Evolutionary conservation across 2,888 invertebrate species (phyloP).

Genomic region (Microctonus aethiopoides): DNA sequence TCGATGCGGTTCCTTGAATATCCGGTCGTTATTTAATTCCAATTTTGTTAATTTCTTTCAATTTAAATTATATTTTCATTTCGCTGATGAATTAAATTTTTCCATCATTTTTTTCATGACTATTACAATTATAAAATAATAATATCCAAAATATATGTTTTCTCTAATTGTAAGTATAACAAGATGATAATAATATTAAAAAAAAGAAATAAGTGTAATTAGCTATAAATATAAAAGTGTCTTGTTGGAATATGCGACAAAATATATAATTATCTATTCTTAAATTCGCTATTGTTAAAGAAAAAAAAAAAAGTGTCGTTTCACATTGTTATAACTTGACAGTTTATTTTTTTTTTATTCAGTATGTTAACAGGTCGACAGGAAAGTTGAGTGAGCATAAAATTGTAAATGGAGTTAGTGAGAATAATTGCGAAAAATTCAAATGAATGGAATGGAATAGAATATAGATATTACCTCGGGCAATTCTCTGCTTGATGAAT

Average conservation of each 20-base stretch:
- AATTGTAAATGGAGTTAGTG: not conserved
- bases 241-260: not conserved
- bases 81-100: not conserved
- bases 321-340: not conserved
- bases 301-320: not conserved
- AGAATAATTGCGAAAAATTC: not conserved
- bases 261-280: not conserved
- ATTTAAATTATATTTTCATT: not conserved
- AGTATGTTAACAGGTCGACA: not conserved
- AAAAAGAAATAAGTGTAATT: not conserved
- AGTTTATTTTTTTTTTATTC: not conserved
- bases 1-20: not conserved
- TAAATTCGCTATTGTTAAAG: not conserved
- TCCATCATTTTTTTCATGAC: not conserved
- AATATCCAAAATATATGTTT: no score
- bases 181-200: not conserved
- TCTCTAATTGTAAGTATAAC: not conserved
- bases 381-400: not conserved
- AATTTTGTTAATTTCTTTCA: conserved; percentile 1
- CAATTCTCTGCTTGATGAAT: conserved; percentile 87
- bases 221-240: not conserved
- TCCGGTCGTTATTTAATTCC: conserved; percentile 6
- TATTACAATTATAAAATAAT: not conserved
- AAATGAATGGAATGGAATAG: not conserved
- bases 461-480: conserved; percentile 72